Evolutionary conservation across 2,113 vertebrate genomes (phyloP).

Genomic region (Bubo blakistoni): DNA sequence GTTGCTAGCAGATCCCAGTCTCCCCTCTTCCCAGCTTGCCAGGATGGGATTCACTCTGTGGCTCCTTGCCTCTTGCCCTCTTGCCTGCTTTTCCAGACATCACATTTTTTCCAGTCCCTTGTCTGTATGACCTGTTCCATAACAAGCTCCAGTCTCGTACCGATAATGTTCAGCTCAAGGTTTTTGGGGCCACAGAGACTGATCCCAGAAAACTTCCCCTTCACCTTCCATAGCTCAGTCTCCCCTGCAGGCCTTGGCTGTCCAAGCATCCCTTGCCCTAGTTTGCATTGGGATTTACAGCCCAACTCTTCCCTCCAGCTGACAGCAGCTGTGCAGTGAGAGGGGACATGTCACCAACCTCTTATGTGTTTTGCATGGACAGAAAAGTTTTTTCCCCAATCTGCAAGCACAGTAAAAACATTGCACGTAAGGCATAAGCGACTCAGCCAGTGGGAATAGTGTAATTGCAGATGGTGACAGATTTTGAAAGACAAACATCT

Average conservation of each 20-base stretch:
- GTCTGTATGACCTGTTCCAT: slow-evolving; percentile 1
- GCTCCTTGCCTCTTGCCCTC: background rate
- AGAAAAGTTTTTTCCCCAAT: background rate
- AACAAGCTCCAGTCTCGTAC: background rate
- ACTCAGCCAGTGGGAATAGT: background rate
- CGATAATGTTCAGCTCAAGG: background rate
- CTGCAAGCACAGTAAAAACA: background rate
- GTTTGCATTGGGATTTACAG: background rate
- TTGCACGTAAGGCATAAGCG: background rate
- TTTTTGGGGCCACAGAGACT: background rate
- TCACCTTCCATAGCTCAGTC: background rate
- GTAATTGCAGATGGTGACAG: background rate
- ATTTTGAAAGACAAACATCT: background rate
- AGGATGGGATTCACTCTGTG: background rate
- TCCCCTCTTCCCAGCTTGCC: background rate
- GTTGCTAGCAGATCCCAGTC: background rate
- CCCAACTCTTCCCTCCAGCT: background rate
- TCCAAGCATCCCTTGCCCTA: background rate
- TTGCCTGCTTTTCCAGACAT: background rate
- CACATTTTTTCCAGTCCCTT: background rate
- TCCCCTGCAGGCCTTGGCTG: background rate
- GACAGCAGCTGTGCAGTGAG: background rate
- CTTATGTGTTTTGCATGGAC: background rate
- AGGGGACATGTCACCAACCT: background rate
- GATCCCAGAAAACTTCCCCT: background rate